Conservation (phyloP, 2,888 invertebrate species). For the Carcina quercana region DNA sequence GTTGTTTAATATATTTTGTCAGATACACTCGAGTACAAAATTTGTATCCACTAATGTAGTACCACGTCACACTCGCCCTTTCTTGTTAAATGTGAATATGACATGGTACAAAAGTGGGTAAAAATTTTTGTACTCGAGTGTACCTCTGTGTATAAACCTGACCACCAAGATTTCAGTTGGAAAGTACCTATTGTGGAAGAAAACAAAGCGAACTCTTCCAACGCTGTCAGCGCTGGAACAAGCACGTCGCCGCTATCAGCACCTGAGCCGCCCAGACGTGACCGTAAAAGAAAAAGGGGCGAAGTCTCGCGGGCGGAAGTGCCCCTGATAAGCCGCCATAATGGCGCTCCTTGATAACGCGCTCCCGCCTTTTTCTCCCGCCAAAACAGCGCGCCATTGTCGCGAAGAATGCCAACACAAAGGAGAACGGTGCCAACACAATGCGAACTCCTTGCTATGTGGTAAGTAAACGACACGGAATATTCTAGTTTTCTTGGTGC, state of each 20-base stretch:
- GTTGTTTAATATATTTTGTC: too few species aligned
- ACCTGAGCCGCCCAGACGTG: constrained; percentile 57
- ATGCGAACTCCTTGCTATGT: too few species aligned
- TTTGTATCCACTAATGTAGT: too few species aligned
- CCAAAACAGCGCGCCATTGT: constrained; percentile 67
- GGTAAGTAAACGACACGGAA: too few species aligned
- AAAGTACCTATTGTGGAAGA: too few species aligned
- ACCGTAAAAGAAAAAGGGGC: constrained; percentile 72
- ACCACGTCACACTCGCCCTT: neutral
- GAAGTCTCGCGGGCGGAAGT: constrained; percentile 56
- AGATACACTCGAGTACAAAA: too few species aligned
- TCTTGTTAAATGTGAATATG: neutral
- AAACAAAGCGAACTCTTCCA: too few species aligned
- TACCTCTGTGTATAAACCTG: too few species aligned
- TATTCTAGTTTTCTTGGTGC: neutral
- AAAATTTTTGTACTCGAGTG: too few species aligned
- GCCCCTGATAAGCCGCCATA: constrained; percentile 69
- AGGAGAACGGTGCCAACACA: constrained; percentile 34
- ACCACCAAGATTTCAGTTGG: too few species aligned
- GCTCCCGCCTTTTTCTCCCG: constrained; percentile 71
- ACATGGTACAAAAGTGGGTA: too few species aligned
- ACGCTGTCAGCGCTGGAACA: too few species aligned
- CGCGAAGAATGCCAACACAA: constrained; percentile 54
- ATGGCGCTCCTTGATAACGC: constrained; percentile 69
- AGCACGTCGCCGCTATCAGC: constrained; percentile 29